These are phyloP conservation scores for Rhogogaster chlorosoma DNA, from an alignment of 2,888 invertebrate genomes.

Conservation along the genomic window DNA sequence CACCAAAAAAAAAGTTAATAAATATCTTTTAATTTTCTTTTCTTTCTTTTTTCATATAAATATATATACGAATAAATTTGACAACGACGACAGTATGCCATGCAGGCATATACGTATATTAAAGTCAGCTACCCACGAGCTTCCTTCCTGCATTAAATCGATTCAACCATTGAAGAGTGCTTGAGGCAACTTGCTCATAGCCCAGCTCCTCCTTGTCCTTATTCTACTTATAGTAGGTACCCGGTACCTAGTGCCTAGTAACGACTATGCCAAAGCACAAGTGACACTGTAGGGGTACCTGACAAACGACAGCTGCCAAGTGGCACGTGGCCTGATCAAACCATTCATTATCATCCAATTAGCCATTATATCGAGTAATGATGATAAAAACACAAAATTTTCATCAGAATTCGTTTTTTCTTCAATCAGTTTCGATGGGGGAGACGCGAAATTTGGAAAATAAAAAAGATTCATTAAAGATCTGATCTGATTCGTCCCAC, in stretches of 20 bases:
- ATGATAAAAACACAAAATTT: neutral
- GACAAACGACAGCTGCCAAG: neutral
- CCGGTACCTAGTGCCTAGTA: no score
- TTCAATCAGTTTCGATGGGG: no score
- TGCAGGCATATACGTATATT: neutral
- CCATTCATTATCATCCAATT: neutral
- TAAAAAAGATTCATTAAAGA: no score
- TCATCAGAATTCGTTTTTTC: no score
- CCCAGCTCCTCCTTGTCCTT: no score
- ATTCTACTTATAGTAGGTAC: no score
- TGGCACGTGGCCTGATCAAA: conserved; percentile 34
- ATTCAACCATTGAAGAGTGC: conserved; percentile 11
- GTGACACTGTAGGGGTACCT: conserved; percentile 5
- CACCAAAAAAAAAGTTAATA: no score
- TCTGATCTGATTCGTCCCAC: no score
- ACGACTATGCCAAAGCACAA: neutral
- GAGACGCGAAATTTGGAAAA: no score
- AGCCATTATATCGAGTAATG: neutral
- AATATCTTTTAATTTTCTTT: no score
- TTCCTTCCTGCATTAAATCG: neutral
- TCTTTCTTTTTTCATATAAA: no score
- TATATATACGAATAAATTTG: neutral
- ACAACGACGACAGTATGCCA: no score
- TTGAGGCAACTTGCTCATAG: neutral
- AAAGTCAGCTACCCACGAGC: neutral